Evolutionary conservation across 2,797 vertebrate genomes (phyloP).

Genomic region (Otus scops): DNA sequence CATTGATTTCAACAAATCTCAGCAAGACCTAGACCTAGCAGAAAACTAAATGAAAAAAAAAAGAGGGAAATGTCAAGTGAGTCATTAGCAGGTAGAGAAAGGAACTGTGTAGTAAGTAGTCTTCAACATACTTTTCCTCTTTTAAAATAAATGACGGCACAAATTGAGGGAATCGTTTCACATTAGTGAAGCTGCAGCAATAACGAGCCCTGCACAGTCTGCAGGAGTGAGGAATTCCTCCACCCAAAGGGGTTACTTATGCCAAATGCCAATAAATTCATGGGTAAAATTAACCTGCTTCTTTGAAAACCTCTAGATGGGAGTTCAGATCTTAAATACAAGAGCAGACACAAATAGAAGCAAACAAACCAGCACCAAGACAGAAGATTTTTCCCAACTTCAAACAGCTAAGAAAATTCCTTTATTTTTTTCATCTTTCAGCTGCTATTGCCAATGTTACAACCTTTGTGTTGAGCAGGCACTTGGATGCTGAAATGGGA

Average conservation of each 20-base stretch:
- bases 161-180: constrained; percentile 23
- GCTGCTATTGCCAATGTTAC: neutral
- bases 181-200: constrained; percentile 9
- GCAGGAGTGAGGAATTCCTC: neutral
- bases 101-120: neutral
- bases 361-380: neutral
- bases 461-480: neutral
- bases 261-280: neutral
- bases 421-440: neutral
- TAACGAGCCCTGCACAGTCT: neutral
- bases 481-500: neutral
- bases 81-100: neutral
- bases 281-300: neutral
- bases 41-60: neutral
- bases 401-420: neutral
- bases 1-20: neutral
- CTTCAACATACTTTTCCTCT: neutral
- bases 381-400: neutral
- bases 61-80: constrained; percentile 32
- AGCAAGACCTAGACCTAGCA: neutral
- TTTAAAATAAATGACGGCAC: constrained; percentile 23
- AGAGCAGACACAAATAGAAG: neutral
- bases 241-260: neutral
- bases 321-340: neutral
- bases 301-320: neutral